These are phyloP conservation scores for Lasioglossum calceatum DNA, from an alignment of 2,888 invertebrate genomes.

Conservation along the genomic window DNA sequence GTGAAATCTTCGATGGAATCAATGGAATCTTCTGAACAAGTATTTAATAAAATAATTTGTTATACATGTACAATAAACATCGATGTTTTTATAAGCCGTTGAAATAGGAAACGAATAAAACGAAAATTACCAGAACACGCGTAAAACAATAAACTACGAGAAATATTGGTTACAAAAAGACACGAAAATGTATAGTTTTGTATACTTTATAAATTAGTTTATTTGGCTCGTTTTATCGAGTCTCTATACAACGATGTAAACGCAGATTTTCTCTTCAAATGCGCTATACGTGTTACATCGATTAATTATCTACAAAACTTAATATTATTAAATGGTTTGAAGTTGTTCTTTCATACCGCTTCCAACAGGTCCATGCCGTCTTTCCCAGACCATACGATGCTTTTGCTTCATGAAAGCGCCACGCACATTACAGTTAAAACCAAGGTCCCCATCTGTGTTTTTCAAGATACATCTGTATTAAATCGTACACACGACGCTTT, in stretches of 20 bases:
- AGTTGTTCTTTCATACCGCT: slow-evolving; percentile 86
- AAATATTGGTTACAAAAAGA: slow-evolving; percentile 2
- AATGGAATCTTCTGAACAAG: slow-evolving; percentile 68
- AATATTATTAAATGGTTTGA: slow-evolving; percentile 13
- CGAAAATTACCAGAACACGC: slow-evolving; percentile 25
- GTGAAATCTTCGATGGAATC: slow-evolving; percentile 62
- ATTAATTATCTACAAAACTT: slow-evolving; percentile 52
- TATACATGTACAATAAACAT: slow-evolving; percentile 81
- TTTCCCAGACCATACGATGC: slow-evolving; percentile 98
- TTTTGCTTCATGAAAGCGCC: slow-evolving; percentile 98
- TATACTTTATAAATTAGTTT: slow-evolving; percentile 58
- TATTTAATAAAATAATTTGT: slow-evolving; percentile 77
- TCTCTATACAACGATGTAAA: slow-evolving; percentile 51
- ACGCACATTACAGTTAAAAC: slow-evolving; percentile 89
- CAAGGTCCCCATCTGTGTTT: slow-evolving; percentile 95
- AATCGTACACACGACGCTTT: neutral
- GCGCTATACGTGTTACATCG: slow-evolving; percentile 21
- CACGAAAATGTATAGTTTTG: slow-evolving; percentile 17
- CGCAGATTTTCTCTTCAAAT: slow-evolving; percentile 16
- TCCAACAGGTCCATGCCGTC: slow-evolving; percentile 93
- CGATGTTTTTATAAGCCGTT: slow-evolving; percentile 74
- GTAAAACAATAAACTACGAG: neutral
- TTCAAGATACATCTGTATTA: slow-evolving; percentile 11
- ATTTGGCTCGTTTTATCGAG: slow-evolving; percentile 45
- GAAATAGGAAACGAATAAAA: slow-evolving; percentile 52